Conservation (phyloP, 2,113 vertebrate species). For the Hemibates koningsi region DNA sequence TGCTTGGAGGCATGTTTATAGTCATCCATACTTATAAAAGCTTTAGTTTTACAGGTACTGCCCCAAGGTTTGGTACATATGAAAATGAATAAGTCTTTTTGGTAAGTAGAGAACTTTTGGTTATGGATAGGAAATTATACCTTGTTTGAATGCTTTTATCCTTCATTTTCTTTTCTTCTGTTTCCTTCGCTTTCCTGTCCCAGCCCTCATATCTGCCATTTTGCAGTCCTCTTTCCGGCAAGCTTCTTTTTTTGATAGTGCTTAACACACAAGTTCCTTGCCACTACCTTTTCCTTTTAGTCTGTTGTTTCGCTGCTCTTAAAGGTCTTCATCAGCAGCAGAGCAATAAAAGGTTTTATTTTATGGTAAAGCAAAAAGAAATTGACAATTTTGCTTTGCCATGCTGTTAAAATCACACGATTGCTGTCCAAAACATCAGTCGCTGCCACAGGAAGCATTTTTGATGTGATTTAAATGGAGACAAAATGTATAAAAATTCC, state of each 20-base stretch:
- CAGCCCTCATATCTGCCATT: background rate
- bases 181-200: background rate
- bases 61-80: background rate
- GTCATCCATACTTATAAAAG: background rate
- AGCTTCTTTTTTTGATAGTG: background rate
- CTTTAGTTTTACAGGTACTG: background rate
- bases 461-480: background rate
- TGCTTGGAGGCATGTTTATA: background rate
- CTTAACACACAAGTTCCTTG: background rate
- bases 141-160: background rate
- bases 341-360: background rate
- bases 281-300: background rate
- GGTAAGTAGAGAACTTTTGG: background rate
- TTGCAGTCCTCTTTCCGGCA: background rate
- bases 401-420: slow-evolving; percentile 11
- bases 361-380: background rate
- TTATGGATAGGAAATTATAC: background rate
- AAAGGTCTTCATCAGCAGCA: background rate
- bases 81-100: background rate
- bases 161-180: background rate
- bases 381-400: background rate
- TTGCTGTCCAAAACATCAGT: slow-evolving; percentile 19
- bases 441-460: slow-evolving; percentile 1
- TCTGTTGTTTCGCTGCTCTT: background rate
- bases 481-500: background rate